Evolutionary conservation across 2,888 invertebrate genomes (phyloP), one percentile per base, ranked within the genome.

Genomic region (Lysandra coridon): DNA sequence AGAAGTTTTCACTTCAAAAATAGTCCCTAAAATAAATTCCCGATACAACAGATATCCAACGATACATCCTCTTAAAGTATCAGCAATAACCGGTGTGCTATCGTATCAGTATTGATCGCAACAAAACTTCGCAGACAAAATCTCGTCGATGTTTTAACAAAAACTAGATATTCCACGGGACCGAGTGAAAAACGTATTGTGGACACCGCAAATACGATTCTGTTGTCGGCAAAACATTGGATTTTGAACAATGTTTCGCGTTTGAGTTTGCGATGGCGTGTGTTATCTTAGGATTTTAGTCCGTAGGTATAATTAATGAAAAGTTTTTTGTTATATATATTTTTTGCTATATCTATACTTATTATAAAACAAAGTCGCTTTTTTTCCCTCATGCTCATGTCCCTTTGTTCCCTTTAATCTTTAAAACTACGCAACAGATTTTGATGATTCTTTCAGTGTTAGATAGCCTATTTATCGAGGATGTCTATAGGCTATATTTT

Each of bases 141-240:
- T 69, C 69, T 69, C 69, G 33, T 69, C 69, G 69, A 69, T 69
- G 69, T 33, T 14, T 69, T 5, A 69, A 69, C 69, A 37, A 69
- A 69, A 69, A 69, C 69, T 69, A 69, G 33, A 37, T 37, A 69
- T 69, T 69, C 33, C 69, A 69, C 69, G 33, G 10, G 33, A 37
- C 69, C 69, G 69, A 33, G 69, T 33, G 69, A 37, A 69, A 69
- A 69, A 17, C 69, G 69, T 69, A 69, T 69, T 69, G 69, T 69
- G 69, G 14, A n/a, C n/a, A 33, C 64, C 14, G 69, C 33, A 69
- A 69, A 69, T 17, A 69, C 5, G 12, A 1, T 69, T 12, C 30
- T 69, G 69, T 33, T 33, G 69, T 5, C 1, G 14, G 69, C 69
- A 30, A 69, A 69, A 69, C 69, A 69, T 2, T 33, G 69, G 69